Evolutionary conservation across 2,113 vertebrate species (phyloP).

Genomic region (Ophiodon elongatus): DNA sequence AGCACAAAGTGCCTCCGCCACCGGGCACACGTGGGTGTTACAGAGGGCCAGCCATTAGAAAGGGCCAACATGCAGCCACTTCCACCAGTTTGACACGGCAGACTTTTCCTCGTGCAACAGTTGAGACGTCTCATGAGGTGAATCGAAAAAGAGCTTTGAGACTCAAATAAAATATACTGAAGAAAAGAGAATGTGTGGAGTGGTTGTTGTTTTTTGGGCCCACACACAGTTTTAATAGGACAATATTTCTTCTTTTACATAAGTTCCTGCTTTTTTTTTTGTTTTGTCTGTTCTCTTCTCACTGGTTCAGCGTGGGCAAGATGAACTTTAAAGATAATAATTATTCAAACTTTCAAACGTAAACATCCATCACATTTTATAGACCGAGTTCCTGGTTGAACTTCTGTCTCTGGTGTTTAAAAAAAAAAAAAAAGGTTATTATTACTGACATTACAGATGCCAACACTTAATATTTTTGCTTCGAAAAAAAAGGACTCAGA

Average conservation of each 20-base stretch:
- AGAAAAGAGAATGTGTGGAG: conserved; percentile 9
- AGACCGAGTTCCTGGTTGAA: not conserved
- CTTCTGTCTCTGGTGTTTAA: not conserved
- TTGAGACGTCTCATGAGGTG: conserved; percentile 19
- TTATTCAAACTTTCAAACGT: not conserved
- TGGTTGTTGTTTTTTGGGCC: not conserved
- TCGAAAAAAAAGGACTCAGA: not conserved
- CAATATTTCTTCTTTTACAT: not conserved
- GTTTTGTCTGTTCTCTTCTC: not conserved
- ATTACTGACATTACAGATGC: not conserved
- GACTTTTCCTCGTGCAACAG: conserved; percentile 56
- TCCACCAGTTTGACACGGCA: conserved; percentile 62
- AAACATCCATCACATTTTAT: not conserved
- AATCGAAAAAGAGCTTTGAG: not conserved
- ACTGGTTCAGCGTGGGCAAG: not conserved
- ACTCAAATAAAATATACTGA: conserved; percentile 6
- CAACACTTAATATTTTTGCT: not conserved
- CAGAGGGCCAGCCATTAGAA: conserved; percentile 62
- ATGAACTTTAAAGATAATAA: not conserved
- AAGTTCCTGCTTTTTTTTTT: not conserved
- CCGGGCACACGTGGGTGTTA: conserved; percentile 79
- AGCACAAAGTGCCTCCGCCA: conserved; percentile 77
- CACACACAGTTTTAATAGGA: not conserved
- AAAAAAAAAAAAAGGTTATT: not conserved
- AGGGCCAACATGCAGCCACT: conserved; percentile 67